These are phyloP conservation scores for Apocheima hispidaria DNA, from an alignment of 2,888 invertebrate genomes.

Conservation along the genomic window DNA sequence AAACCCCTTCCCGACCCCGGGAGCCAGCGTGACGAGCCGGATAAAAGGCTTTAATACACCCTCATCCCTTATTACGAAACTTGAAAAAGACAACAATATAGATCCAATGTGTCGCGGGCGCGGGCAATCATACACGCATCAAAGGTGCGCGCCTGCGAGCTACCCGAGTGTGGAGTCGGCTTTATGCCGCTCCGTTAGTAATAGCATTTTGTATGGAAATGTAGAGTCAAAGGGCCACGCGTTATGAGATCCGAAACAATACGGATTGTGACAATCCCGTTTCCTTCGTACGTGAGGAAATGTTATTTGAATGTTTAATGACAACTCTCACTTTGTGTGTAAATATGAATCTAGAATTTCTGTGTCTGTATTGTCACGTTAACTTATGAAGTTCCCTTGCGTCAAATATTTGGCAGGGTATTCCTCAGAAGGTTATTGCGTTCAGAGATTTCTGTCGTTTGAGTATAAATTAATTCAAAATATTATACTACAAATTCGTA, in stretches of 20 bases:
- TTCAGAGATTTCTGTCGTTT: conserved; percentile 13
- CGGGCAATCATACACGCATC: conserved; percentile 86
- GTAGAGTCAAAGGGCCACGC: conserved; percentile 80
- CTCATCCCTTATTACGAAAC: conserved; percentile 87
- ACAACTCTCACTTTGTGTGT: conserved; percentile 68
- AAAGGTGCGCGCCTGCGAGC: conserved; percentile 79
- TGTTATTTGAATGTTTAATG: conserved; percentile 82
- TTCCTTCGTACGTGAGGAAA: conserved; percentile 80
- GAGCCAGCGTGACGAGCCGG: conserved; percentile 84
- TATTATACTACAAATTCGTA: not conserved
- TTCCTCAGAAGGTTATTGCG: conserved; percentile 19
- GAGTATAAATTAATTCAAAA: conserved; percentile 2
- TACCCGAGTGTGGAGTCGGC: conserved; percentile 81
- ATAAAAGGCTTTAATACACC: conserved; percentile 87
- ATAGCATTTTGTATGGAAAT: conserved; percentile 71
- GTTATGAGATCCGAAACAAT: conserved; percentile 85
- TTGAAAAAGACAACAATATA: conserved; percentile 87
- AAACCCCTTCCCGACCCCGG: conserved; percentile 84
- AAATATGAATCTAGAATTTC: conserved; percentile 55
- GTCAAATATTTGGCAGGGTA: conserved; percentile 28
- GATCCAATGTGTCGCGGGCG: conserved; percentile 86
- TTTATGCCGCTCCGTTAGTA: conserved; percentile 75
- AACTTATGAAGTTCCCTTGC: conserved; percentile 37
- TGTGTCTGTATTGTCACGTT: conserved; percentile 39
- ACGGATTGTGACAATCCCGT: conserved; percentile 82